Base-by-base conservation (phyloP, 2,113 vertebrate genomes). In the Pelodiscus sinensis region DNA sequence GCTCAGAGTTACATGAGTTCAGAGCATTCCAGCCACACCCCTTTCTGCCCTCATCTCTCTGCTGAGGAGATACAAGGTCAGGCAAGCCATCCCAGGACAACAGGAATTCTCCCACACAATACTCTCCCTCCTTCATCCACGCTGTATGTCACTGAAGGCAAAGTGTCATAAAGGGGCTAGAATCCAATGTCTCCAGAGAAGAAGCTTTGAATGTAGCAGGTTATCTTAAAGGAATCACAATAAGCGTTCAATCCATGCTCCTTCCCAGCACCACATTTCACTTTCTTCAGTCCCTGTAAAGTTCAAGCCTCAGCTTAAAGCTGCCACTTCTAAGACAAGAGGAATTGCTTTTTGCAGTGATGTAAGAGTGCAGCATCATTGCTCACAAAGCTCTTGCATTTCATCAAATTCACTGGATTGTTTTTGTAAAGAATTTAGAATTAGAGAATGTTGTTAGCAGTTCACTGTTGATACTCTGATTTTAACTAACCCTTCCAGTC, bases 1-100 rank as follows among this genome's bases (percentile, higher is more conserved):
- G 16, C 16, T 68, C 0, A 0, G 25, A 51, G 44, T 44, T 55
- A 11, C 1, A 9, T 15, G 82, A 81, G 93, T 58, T 10, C 1
- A 2, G 58, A 87, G 55, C 4, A 58, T 62, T 92, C 9, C 16
- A 87, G 21, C 52, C 16, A 80, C 24, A 91, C 15, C 9, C 10
- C 58, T 78, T 73, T 31, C 65, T 16, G 31, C 0, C 5, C 51
- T 22, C 12, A 57, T 14, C 31, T 52, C 9, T 52, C 51, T 2
- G 31, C 4, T 22, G 8, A 29, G 8, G n/a, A 84, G 6, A 15
- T 9, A 35, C 84, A 35, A 31, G 56, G 25, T 4, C 0, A 44
- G 73, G 73, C 18, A 54, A 12, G 55, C 9, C 50, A 71, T 77
- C 85, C 86, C 50, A 35, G 81, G 78, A 90, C 90, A 87, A 9